phyloP scores from a whole-genome alignment of 2,797 vertebrate genomes.

The Enteromius trimaculatus region DNA sequence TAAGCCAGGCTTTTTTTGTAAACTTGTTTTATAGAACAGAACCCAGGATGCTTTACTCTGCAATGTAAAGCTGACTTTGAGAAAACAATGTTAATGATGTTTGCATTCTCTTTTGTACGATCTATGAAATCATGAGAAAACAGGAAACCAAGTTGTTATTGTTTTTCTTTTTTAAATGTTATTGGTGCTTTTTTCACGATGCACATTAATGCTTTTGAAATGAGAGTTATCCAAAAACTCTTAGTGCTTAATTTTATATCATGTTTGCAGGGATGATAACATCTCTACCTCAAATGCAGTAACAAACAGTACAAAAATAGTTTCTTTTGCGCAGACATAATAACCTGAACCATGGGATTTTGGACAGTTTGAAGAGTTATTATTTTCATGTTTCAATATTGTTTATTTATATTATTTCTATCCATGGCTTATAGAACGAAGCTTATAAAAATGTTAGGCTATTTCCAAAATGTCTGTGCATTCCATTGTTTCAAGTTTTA shows the following conservation, averaged over 20 bases:
- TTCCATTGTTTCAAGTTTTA: neutral
- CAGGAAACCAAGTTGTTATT: neutral
- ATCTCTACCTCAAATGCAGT: slow-evolving; percentile 19
- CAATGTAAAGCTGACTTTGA: neutral
- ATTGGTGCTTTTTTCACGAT: neutral
- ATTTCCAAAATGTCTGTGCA: neutral
- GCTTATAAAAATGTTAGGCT: neutral
- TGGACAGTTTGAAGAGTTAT: neutral
- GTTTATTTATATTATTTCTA: neutral
- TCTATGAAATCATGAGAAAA: neutral
- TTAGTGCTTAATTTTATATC: neutral
- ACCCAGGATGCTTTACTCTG: neutral
- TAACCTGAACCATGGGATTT: neutral
- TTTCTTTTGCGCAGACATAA: neutral
- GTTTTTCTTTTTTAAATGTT: neutral
- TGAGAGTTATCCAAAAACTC: neutral
- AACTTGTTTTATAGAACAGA: no score
- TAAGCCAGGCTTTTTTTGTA: no score
- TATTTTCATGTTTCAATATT: neutral
- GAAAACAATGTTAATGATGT: neutral
- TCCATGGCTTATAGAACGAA: neutral
- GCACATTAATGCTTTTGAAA: neutral
- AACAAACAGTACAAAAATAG: neutral
- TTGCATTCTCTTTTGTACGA: neutral
- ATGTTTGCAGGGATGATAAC: neutral